Conservation (phyloP, 2,113 vertebrate genomes). For the Chascanopsetta lugubris region DNA sequence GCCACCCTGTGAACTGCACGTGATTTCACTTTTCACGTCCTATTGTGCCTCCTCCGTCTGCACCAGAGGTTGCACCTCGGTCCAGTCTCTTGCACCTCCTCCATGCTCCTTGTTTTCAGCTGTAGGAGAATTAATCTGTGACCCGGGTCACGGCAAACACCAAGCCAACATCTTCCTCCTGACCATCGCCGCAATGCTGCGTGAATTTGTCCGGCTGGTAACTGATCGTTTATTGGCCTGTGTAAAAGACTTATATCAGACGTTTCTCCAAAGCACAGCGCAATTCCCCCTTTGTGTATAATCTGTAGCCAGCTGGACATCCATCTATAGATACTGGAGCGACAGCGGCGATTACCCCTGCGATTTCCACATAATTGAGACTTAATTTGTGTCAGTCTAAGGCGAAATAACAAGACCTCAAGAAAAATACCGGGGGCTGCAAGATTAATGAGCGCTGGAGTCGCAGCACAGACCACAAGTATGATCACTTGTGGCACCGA, state of each 20-base stretch:
- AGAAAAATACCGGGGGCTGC: constrained; percentile 48
- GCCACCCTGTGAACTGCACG: too few species aligned
- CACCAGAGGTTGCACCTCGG: too few species aligned
- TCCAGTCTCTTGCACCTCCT: neutral
- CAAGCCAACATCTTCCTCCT: constrained; percentile 10
- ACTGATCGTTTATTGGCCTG: constrained; percentile 28
- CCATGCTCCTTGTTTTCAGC: constrained; percentile 15
- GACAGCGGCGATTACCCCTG: constrained; percentile 42
- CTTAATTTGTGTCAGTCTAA: constrained; percentile 54
- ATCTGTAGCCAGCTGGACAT: constrained; percentile 50
- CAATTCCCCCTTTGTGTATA: constrained; percentile 35
- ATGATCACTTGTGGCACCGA: constrained; percentile 26
- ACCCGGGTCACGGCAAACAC: constrained; percentile 15
- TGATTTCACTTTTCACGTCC: too few species aligned
- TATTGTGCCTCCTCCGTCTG: too few species aligned
- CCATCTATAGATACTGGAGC: constrained; percentile 44
- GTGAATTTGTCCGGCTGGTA: constrained; percentile 44
- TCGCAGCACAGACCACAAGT: constrained; percentile 36
- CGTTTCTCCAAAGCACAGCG: constrained; percentile 31
- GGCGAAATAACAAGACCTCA: constrained; percentile 55
- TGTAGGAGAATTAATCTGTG: constrained; percentile 39
- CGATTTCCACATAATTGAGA: constrained; percentile 61
- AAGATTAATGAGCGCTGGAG: constrained; percentile 57
- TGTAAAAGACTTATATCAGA: constrained; percentile 41
- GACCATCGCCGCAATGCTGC: constrained; percentile 18